These are phyloP conservation scores for Cynaeus angustus DNA, from an alignment of 2,888 invertebrate genomes.

Conservation along the genomic window DNA sequence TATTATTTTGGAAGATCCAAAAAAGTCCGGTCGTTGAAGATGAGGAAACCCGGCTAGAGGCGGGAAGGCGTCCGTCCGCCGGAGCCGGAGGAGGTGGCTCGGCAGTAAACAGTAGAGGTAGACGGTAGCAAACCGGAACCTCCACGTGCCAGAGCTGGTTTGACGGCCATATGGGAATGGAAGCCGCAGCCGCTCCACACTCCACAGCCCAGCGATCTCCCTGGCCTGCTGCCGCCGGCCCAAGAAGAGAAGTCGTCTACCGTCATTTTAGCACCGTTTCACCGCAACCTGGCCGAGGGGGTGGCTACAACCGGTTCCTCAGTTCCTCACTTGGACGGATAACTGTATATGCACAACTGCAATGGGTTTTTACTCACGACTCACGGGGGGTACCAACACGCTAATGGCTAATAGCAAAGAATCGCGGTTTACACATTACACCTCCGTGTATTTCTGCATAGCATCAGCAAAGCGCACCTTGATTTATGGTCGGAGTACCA, in stretches of 20 bases:
- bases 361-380: slow-evolving; percentile 3
- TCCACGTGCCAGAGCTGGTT: slow-evolving; percentile 67
- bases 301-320: slow-evolving; percentile 62
- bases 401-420: slow-evolving; percentile 4
- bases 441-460: background rate
- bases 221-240: slow-evolving; percentile 49
- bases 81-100: slow-evolving; percentile 49
- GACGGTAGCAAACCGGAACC: slow-evolving; percentile 63
- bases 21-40: slow-evolving; percentile 55
- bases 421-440: slow-evolving; percentile 3
- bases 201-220: slow-evolving; percentile 47
- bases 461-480: background rate
- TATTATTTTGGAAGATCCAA: slow-evolving; percentile 61
- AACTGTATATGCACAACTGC: slow-evolving; percentile 21
- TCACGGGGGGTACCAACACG: slow-evolving; percentile 13
- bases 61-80: slow-evolving; percentile 42
- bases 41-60: slow-evolving; percentile 49
- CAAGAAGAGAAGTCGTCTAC: slow-evolving; percentile 36
- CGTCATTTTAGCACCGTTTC: slow-evolving; percentile 45
- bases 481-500: background rate
- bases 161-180: slow-evolving; percentile 66
- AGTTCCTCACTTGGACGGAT: slow-evolving; percentile 7
- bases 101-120: slow-evolving; percentile 49
- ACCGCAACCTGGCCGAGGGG: slow-evolving; percentile 57
- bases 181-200: slow-evolving; percentile 8